These are phyloP conservation scores for Trigoniulus corallinus DNA, from an alignment of 1,140 invertebrate genomes.

Conservation along the genomic window DNA sequence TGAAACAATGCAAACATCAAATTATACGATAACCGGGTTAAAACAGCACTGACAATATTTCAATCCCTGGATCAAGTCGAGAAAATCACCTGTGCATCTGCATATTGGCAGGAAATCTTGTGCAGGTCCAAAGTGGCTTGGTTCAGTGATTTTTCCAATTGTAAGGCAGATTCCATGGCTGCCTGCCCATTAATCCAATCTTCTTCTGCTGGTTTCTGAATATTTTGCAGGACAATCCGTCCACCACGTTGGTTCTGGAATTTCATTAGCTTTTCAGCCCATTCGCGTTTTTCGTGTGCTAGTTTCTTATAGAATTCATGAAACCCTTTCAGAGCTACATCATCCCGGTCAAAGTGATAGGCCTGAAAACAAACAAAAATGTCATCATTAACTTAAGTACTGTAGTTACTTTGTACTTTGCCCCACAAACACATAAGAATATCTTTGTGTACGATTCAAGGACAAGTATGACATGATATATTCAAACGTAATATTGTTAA, in stretches of 20 bases:
- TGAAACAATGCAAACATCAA: slow-evolving; percentile 4
- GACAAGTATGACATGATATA: too few species aligned
- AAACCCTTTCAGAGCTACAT: slow-evolving; percentile 41
- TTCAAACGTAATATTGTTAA: too few species aligned
- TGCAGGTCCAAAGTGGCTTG: slow-evolving; percentile 33
- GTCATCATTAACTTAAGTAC: too few species aligned
- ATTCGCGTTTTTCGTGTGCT: slow-evolving; percentile 42
- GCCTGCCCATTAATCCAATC: slow-evolving; percentile 38
- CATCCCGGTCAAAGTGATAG: slow-evolving; percentile 42
- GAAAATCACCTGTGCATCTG: slow-evolving; percentile 27
- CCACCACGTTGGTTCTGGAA: slow-evolving; percentile 42
- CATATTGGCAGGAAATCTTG: slow-evolving; percentile 23
- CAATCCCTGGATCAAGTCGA: too few species aligned
- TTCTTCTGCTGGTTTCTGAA: slow-evolving; percentile 34
- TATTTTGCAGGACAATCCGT: slow-evolving; percentile 30
- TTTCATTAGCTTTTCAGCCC: slow-evolving; percentile 44
- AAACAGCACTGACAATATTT: too few species aligned
- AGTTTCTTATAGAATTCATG: slow-evolving; percentile 37
- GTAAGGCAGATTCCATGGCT: slow-evolving; percentile 38
- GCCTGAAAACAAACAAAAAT: slow-evolving; percentile 24
- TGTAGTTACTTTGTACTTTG: too few species aligned
- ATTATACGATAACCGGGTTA: too few species aligned
- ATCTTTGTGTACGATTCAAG: too few species aligned
- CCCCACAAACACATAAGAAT: too few species aligned
- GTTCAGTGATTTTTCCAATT: slow-evolving; percentile 43